A percentile compares a stretch with the other conserved stretches of the same genome.
Conservation (phyloP, 2,888 invertebrate genomes). For the Lomographa bimaculata region DNA sequence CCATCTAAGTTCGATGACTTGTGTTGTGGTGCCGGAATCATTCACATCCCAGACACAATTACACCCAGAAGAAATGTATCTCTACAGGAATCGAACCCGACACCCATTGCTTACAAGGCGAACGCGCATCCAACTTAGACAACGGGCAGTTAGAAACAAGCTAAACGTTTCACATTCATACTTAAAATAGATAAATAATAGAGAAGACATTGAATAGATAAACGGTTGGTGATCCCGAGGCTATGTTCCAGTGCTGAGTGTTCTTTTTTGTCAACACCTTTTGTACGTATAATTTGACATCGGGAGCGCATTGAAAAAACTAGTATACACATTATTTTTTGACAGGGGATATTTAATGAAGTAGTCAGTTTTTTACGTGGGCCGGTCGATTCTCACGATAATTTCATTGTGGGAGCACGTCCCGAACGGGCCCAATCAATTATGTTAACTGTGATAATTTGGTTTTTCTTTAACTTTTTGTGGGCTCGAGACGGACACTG, state of each 20-base stretch:
- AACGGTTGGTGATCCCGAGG: conserved; percentile 62
- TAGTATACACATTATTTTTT: conserved; percentile 79
- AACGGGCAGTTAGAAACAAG: too few relatives aligned
- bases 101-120: too few relatives aligned
- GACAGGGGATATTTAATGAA: conserved; percentile 83
- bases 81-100: too few relatives aligned
- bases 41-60: too few relatives aligned
- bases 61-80: too few relatives aligned
- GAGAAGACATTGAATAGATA: conserved; percentile 39
- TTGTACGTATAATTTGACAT: conserved; percentile 82
- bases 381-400: conserved; percentile 68
- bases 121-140: too few relatives aligned
- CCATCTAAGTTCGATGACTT: too few relatives aligned
- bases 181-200: too few relatives aligned
- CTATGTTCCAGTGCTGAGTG: conserved; percentile 47
- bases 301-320: conserved; percentile 76
- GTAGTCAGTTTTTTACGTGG: conserved; percentile 65
- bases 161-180: too few relatives aligned
- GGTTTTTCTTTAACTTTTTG: conserved; percentile 43
- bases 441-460: conserved; percentile 80
- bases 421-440: conserved; percentile 77
- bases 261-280: conserved; percentile 82
- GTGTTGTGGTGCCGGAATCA: too few relatives aligned
- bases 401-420: conserved; percentile 73
- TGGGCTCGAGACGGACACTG: conserved; percentile 46